Evolutionary conservation across 2,888 invertebrate genomes (phyloP), one percentile per base, ranked within the genome.

Genomic region (Leistus spinibarbis): DNA sequence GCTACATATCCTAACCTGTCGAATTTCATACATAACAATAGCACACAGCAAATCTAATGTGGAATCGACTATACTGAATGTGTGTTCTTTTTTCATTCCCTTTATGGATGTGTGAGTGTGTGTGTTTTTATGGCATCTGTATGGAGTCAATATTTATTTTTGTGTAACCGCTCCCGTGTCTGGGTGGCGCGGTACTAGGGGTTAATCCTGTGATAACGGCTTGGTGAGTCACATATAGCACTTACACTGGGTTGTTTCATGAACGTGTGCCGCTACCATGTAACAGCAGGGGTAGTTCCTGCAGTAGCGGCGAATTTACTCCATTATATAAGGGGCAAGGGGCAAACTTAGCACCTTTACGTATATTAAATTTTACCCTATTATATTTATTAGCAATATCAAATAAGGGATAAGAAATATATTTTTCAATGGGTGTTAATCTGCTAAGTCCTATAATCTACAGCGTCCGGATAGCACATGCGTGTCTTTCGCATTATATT

Each of bases 71-170:
- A 40, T 40, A 40, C 40, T 40, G 10, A 40, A 10, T 7, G 40
- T 40, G 13, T 40, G 40, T 13, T 40, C 13, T 40, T 27, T 40
- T 40, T 40, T 40, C 7, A 40, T 40, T 40, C 40, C 40, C 40
- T 40, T 40, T 40, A 40, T 60, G 24, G 2, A 69, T 68, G 56
- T 60, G 27, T 70, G 40, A 16, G 20, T 70, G 60, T 24, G 57
- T 65, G 56, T 63, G 19, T 72, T 72, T 72, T 72, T 72, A 72
- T 72, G 72, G 72, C 66, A 66, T 72, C 65, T 72, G 66, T 57
- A 40, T 40, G 40, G 40, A 66, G 66, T 72, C 72, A 72, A 71
- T 71, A 71, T 71, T 71, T 71, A 71, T 65, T 24, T 69, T 63
- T 53, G 54, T 40, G 13, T 40, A 40, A 53, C 71, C 65, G 71